Conservation (phyloP, 2,797 vertebrate species). For the Cynopterus sphinx region DNA sequence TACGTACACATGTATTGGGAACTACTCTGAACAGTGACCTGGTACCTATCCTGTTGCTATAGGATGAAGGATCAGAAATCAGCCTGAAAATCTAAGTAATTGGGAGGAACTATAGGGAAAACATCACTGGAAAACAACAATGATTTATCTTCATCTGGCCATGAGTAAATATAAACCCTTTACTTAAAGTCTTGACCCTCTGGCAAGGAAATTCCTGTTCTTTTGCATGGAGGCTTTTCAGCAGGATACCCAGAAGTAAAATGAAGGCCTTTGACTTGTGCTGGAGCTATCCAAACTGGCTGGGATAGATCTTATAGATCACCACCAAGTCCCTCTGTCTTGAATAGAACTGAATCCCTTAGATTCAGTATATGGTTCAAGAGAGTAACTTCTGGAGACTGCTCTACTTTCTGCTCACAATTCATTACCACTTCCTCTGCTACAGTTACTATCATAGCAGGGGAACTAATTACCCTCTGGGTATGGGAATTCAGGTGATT, state of each 20-base stretch:
- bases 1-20: not conserved
- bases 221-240: constrained; percentile 7
- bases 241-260: not conserved
- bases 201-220: not conserved
- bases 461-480: not conserved
- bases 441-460: not conserved
- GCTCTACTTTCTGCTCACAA: not conserved
- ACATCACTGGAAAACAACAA: constrained; percentile 29
- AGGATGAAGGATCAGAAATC: not conserved
- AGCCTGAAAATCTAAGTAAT: constrained; percentile 18
- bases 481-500: not conserved
- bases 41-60: not conserved
- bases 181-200: not conserved
- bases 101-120: not conserved
- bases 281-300: not conserved
- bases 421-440: not conserved
- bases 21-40: not conserved
- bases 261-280: not conserved
- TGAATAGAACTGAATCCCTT: not conserved
- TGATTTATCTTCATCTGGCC: constrained; percentile 24
- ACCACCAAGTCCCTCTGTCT: not conserved
- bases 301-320: not conserved
- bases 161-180: constrained; percentile 19
- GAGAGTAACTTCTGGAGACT: not conserved
- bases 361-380: not conserved